Evolutionary conservation across 2,797 vertebrate species (phyloP).

Genomic region (Premnoplex brunnescens): DNA sequence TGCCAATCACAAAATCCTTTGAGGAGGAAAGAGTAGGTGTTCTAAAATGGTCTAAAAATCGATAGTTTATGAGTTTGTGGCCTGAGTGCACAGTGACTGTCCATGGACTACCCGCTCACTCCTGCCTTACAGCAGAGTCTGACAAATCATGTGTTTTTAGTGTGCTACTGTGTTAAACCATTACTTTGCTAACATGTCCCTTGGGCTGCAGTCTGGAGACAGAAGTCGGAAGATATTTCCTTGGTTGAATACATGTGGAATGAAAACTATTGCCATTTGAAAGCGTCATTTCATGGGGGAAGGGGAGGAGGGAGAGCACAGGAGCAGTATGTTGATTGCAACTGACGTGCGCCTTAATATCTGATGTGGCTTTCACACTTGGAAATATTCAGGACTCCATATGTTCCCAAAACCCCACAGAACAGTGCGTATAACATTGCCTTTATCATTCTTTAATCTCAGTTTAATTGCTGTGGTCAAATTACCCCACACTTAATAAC

Average conservation of each 20-base stretch:
- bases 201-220: background rate
- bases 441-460: slow-evolving; percentile 89
- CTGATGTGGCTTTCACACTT: slow-evolving; percentile 76
- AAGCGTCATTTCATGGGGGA: background rate
- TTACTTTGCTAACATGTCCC: background rate
- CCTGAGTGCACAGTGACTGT: background rate
- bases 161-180: background rate
- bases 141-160: background rate
- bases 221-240: background rate
- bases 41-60: background rate
- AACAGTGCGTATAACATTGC: slow-evolving; percentile 75
- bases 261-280: background rate
- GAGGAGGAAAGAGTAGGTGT: background rate
- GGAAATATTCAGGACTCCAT: slow-evolving; percentile 75
- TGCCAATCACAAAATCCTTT: background rate
- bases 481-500: slow-evolving; percentile 94
- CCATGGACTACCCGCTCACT: background rate
- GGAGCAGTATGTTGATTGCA: slow-evolving; percentile 40
- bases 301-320: background rate
- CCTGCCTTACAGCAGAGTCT: background rate
- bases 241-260: background rate
- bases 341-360: slow-evolving; percentile 69
- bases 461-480: slow-evolving; percentile 93
- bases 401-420: slow-evolving; percentile 75
- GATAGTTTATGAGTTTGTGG: background rate